Evolutionary conservation across 2,888 invertebrate genomes (phyloP), one percentile per base, ranked within the genome.

Genomic region (Oeneis ivallda): DNA sequence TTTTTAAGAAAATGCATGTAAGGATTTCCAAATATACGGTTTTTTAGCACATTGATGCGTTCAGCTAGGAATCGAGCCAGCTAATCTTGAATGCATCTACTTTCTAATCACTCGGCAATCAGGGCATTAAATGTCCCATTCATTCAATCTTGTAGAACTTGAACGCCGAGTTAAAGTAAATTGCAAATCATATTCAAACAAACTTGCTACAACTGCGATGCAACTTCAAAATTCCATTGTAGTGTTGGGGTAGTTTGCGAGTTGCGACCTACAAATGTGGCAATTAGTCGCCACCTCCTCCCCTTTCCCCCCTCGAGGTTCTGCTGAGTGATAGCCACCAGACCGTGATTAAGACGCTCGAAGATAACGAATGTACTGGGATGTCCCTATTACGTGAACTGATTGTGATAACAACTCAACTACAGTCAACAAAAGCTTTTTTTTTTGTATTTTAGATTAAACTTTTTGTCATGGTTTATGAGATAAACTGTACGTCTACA

Each of bases 341-440:
- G 75, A 71, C 76, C 82, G 80, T 89, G 88, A 89, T 89, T 89
- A 89, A 89, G 86, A 81, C 83, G 80, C 70, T 74, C 73, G 74
- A 79, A 85, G 87, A 86, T 84, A 84, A 80, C 79, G 79, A 78
- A 82, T 80, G 76, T 71, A 73, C 67, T 43, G 60, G 26, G 43
- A 49, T 10, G 58, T 17, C n/a, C 60, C 53, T 58, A 77, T 77
- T 80, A 75, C 76, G 75, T 80, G 64, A 79, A 17, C 49, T 13
- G n/a, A 53, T 17, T 43, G 41, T 17, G 37, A 50, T 43, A 11
- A 34, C 26, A 6, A 61, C 11, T 62, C 62, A 45, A 37, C 7
- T 7, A 37, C 37, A 1, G 37, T 8, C 9, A 8, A 0, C 9
- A 37, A 37, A 37, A 5, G 9, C 37, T 37, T 7, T 6, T 7